A percentile compares a stretch with the other conserved stretches of the same genome.
Conservation (phyloP, 1,140 invertebrate genomes). For the Drusus annulatus region DNA sequence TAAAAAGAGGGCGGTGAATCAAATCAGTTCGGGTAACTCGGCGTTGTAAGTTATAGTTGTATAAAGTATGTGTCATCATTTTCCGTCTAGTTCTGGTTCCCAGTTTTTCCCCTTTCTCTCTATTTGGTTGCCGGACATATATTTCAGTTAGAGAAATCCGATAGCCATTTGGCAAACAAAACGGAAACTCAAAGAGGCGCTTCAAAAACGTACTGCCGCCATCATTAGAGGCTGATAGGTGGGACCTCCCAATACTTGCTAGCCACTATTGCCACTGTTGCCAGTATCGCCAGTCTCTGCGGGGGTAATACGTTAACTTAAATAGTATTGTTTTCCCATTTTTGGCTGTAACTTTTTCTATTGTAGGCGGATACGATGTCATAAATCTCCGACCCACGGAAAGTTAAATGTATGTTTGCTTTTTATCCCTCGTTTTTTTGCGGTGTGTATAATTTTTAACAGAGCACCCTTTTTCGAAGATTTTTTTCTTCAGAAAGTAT, state of each 20-base stretch:
- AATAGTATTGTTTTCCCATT: slow-evolving; percentile 26
- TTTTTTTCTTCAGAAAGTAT: no score
- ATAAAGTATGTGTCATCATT: neutral
- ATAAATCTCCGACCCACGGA: neutral
- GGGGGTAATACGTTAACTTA: slow-evolving; percentile 2
- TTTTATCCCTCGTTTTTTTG: no score
- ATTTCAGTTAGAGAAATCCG: slow-evolving; percentile 56
- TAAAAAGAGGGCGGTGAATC: no score
- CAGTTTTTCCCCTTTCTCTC: neutral
- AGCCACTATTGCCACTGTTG: no score
- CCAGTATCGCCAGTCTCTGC: no score
- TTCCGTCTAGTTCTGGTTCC: slow-evolving; percentile 8
- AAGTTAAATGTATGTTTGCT: no score
- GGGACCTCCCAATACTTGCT: neutral
- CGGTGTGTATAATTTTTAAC: no score
- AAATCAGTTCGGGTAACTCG: no score
- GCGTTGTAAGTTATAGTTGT: no score
- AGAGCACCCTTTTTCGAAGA: no score
- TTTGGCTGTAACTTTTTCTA: neutral
- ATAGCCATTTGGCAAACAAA: slow-evolving; percentile 59
- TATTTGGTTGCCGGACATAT: slow-evolving; percentile 27
- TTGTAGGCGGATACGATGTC: neutral
- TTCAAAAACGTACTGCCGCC: slow-evolving; percentile 40
- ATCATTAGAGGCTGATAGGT: slow-evolving; percentile 23
- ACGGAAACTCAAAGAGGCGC: slow-evolving; percentile 50